phyloP scores from a whole-genome alignment of 2,888 invertebrate species.

The Laspeyria flexula region DNA sequence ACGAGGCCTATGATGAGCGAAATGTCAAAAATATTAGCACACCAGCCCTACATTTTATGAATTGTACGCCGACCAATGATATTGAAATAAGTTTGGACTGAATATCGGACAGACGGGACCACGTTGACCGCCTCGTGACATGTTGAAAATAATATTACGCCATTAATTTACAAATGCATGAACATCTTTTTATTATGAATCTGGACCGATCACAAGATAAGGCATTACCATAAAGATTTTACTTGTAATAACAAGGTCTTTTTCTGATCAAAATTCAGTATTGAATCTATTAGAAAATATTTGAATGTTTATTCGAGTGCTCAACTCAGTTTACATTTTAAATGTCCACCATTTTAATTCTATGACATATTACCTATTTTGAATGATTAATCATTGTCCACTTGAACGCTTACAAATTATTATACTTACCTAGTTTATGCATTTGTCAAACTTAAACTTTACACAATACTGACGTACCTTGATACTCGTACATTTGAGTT shows the following conservation, averaged over 20 bases:
- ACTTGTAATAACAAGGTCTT: conserved; percentile 50
- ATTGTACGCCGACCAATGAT: conserved; percentile 63
- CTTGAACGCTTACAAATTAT: too few relatives aligned
- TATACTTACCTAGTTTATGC: too few relatives aligned
- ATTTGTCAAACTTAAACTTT: too few relatives aligned
- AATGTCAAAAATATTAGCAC: neutral
- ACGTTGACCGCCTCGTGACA: conserved; percentile 71
- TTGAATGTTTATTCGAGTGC: conserved; percentile 25
- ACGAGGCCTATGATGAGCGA: neutral
- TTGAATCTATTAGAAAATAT: conserved; percentile 44
- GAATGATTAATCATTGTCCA: neutral
- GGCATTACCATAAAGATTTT: conserved; percentile 64
- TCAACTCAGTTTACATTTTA: neutral
- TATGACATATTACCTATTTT: too few relatives aligned
- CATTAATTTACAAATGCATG: conserved; percentile 63
- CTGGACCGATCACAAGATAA: conserved; percentile 58
- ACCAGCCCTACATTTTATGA: conserved; percentile 20
- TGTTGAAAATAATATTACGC: conserved; percentile 55
- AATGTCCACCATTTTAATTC: neutral
- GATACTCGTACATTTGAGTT: too few relatives aligned
- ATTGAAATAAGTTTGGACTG: conserved; percentile 68
- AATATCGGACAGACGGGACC: conserved; percentile 51
- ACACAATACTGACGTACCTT: too few relatives aligned
- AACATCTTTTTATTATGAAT: conserved; percentile 76
- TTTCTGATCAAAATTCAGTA: conserved; percentile 40